Evolutionary conservation across 2,797 vertebrate species (phyloP).

Genomic region (Podarcis lilfordi): DNA sequence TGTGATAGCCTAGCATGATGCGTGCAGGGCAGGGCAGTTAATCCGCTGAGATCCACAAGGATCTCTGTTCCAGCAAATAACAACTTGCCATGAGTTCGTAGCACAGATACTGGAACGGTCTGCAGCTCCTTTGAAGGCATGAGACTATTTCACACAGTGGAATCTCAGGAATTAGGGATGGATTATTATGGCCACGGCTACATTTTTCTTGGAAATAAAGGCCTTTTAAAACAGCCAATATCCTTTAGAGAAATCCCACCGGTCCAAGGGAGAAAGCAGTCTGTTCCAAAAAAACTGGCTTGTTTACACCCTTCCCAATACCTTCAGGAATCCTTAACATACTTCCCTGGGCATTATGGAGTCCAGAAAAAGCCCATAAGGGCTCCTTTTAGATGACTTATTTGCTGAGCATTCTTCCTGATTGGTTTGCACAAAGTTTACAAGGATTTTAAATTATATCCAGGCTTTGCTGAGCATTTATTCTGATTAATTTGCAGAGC

Average conservation of each 20-base stretch:
- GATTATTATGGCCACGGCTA: background rate
- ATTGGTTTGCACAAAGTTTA: too few relatives aligned
- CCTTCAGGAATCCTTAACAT: background rate
- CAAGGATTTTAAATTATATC: too few relatives aligned
- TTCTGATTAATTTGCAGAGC: too few relatives aligned
- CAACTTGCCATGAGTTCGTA: background rate
- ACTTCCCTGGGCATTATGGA: background rate
- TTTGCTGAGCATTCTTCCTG: too few relatives aligned
- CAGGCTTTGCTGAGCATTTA: too few relatives aligned
- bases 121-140: background rate
- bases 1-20: background rate
- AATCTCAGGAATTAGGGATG: conserved; percentile 29
- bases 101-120: background rate
- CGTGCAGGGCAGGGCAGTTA: background rate
- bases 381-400: too few relatives aligned
- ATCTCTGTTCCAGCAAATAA: background rate
- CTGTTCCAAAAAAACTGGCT: background rate
- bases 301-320: background rate
- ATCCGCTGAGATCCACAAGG: background rate
- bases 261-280: too few relatives aligned
- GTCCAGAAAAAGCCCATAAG: background rate
- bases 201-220: background rate
- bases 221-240: background rate
- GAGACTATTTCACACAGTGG: background rate
- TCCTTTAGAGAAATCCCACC: background rate